Conservation (phyloP, 2,113 vertebrate species). For the Rhizomys pruinosus region DNA sequence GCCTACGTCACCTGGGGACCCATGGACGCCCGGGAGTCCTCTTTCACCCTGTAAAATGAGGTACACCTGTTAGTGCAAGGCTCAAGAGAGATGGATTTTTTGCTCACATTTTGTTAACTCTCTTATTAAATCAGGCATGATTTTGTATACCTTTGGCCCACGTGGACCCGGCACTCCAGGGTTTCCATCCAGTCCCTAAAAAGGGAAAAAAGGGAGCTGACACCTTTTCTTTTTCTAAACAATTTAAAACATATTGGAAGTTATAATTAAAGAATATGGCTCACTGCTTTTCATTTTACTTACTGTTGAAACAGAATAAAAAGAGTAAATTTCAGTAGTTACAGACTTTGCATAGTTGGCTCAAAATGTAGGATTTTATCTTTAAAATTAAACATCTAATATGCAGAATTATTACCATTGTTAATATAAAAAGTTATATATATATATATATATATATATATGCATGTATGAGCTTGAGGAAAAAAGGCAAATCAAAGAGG, state of each 20-base stretch:
- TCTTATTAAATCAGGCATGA: background rate
- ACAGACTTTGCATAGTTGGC: background rate
- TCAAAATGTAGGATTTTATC: conserved; percentile 31
- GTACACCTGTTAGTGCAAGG: conserved; percentile 52
- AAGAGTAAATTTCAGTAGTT: background rate
- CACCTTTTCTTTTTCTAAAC: background rate
- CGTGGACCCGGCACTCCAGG: conserved; percentile 91
- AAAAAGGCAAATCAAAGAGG: background rate
- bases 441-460: too few species aligned
- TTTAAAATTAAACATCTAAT: conserved; percentile 24
- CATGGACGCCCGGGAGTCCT: conserved; percentile 94
- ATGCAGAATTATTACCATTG: background rate
- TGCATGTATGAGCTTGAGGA: background rate
- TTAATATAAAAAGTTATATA: background rate
- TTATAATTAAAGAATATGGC: conserved; percentile 10
- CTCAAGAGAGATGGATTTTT: background rate
- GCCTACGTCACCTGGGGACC: conserved; percentile 93
- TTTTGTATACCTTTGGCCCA: conserved; percentile 93
- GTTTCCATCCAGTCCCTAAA: conserved; percentile 88
- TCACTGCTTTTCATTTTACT: background rate
- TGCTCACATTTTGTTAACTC: background rate
- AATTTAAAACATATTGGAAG: background rate
- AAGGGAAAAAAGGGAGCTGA: conserved; percentile 28
- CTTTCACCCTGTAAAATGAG: conserved; percentile 91
- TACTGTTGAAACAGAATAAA: background rate